phyloP scores from a whole-genome alignment of 2,113 vertebrate species.

The Limnothrissa miodon region DNA sequence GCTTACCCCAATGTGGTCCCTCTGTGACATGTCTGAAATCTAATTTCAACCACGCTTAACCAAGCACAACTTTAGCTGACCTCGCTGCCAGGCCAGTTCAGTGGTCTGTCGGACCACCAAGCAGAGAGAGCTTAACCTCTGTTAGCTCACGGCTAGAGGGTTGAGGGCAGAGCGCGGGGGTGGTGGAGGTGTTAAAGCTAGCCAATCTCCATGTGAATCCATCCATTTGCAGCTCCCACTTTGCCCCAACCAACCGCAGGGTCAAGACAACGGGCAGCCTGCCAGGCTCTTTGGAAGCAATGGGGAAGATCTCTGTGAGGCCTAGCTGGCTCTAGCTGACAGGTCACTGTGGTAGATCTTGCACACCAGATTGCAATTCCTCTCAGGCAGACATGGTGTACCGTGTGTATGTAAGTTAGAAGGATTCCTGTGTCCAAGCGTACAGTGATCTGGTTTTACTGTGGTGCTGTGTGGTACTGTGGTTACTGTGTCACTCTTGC shows the following conservation, averaged over 20 bases:
- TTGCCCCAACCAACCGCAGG: not conserved
- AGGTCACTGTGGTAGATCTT: not conserved
- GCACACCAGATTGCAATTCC: not conserved
- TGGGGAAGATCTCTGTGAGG: not conserved
- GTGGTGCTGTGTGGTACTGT: no score
- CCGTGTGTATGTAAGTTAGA: not conserved
- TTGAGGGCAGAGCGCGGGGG: not conserved
- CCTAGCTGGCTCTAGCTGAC: not conserved
- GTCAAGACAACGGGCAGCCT: not conserved
- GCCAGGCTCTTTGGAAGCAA: not conserved
- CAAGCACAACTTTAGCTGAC: slow-evolving; percentile 40
- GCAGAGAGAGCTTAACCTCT: slow-evolving; percentile 26
- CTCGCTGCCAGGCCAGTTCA: not conserved
- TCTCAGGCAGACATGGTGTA: not conserved
- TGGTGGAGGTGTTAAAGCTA: not conserved
- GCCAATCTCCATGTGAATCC: slow-evolving; percentile 5
- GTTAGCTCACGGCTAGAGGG: slow-evolving; percentile 5
- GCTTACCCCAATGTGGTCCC: not conserved
- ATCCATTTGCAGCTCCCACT: not conserved
- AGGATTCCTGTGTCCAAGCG: not conserved
- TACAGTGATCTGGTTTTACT: no score
- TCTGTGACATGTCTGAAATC: not conserved
- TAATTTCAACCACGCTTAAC: slow-evolving; percentile 25
- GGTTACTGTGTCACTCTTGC: not conserved
- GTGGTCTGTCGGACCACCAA: slow-evolving; percentile 23